These are phyloP conservation scores for Forficula auricularia DNA, from an alignment of 1,140 invertebrate species.

Conservation along the genomic window DNA sequence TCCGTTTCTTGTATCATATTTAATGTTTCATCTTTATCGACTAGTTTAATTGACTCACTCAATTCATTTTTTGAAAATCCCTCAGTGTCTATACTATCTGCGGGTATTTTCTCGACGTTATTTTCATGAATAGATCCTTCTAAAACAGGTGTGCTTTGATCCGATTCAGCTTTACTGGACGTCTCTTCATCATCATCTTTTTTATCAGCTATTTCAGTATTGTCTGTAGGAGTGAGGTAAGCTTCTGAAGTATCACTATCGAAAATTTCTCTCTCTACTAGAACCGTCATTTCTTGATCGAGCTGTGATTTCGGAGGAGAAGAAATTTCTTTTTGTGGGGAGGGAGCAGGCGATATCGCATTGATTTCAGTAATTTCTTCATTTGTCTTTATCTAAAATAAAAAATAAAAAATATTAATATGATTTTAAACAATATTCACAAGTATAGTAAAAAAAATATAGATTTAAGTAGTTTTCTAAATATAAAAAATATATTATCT, in stretches of 20 bases:
- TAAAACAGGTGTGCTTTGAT: constrained; percentile 19
- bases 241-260: constrained; percentile 38
- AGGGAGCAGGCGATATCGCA: background rate
- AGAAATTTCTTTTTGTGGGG: background rate
- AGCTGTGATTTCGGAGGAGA: no score
- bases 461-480: no score
- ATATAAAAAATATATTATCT: no score
- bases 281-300: constrained; percentile 7
- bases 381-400: background rate
- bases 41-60: constrained; percentile 9
- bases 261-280: constrained; percentile 22
- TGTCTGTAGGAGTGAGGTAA: constrained; percentile 39
- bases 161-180: constrained; percentile 9
- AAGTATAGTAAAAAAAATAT: no score
- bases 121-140: constrained; percentile 23
- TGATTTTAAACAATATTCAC: no score
- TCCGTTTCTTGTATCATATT: no score
- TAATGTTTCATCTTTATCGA: constrained; percentile 11
- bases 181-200: constrained; percentile 7
- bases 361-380: background rate
- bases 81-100: constrained; percentile 21
- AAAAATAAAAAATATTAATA: no score
- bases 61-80: constrained; percentile 9
- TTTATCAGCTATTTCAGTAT: constrained; percentile 11
- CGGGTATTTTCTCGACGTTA: constrained; percentile 22